Evolutionary conservation across 2,113 vertebrate species (phyloP).

Genomic region (Meriones unguiculatus): DNA sequence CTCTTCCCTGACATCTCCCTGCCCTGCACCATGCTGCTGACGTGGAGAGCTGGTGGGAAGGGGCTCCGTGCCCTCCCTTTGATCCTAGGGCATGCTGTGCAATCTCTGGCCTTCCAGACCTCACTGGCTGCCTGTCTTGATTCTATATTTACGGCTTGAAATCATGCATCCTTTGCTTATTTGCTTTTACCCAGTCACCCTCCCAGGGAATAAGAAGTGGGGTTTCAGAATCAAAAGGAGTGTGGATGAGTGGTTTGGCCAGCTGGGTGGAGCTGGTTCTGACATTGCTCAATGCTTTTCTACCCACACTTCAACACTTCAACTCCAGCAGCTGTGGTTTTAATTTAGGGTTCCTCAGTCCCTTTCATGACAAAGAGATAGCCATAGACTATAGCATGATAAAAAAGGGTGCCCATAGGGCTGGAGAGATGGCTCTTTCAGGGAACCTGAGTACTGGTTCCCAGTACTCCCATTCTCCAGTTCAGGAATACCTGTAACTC

Average conservation of each 20-base stretch:
- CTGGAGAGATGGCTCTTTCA: background rate
- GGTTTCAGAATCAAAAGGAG: background rate
- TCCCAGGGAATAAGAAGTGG: background rate
- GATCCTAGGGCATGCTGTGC: conserved; percentile 45
- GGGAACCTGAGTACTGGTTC: background rate
- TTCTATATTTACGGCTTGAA: background rate
- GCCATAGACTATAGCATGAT: background rate
- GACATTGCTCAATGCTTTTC: background rate
- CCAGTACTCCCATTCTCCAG: background rate
- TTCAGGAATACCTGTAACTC: background rate
- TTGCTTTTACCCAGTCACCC: background rate
- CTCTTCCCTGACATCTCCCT: conserved; percentile 75
- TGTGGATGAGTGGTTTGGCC: accelerated
- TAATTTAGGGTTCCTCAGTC: background rate
- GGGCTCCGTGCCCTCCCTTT: conserved; percentile 64
- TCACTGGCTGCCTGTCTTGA: background rate
- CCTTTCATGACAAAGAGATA: background rate
- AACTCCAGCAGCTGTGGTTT: accelerated
- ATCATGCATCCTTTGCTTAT: background rate
- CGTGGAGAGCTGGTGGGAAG: conserved; percentile 72
- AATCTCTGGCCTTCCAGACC: conserved; percentile 25
- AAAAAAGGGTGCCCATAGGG: background rate
- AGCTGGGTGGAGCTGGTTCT: background rate
- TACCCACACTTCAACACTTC: background rate
- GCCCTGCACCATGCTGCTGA: conserved; percentile 59